Conservation (phyloP, 1,140 invertebrate species). For the Ceratina australensis region DNA sequence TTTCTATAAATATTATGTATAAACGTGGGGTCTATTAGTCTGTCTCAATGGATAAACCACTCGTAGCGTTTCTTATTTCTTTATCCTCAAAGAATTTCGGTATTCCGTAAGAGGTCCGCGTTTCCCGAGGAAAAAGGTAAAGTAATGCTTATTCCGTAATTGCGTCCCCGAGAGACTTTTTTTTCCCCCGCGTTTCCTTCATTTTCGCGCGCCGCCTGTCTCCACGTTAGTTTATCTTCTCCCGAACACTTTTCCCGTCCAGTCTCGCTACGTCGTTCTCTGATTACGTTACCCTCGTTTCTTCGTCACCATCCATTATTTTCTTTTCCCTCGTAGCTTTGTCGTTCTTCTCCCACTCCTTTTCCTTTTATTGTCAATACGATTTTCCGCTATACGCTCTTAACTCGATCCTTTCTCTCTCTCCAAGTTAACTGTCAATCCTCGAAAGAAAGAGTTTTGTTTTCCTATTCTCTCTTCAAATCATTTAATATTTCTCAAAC, state of each 20-base stretch:
- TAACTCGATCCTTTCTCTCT: constrained; percentile 10
- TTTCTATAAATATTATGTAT: no score
- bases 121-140: neutral
- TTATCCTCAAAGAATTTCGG: no score
- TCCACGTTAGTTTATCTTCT: neutral
- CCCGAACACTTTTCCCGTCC: neutral
- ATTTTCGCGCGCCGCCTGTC: neutral
- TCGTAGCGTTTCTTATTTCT: no score
- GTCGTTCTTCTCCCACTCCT: neutral
- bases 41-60: no score
- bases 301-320: constrained; percentile 18
- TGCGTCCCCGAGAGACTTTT: neutral
- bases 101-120: neutral
- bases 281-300: constrained; percentile 24
- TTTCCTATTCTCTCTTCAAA: no score
- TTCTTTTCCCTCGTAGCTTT: constrained; percentile 11
- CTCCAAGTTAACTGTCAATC: no score
- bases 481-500: no score
- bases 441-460: no score
- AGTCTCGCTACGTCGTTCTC: no score
- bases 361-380: neutral
- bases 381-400: neutral
- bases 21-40: no score
- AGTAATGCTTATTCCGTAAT: neutral
- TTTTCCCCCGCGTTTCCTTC: neutral